Evolutionary conservation across 2,113 vertebrate species (phyloP).

Genomic region (Corythoichthys intestinalis): DNA sequence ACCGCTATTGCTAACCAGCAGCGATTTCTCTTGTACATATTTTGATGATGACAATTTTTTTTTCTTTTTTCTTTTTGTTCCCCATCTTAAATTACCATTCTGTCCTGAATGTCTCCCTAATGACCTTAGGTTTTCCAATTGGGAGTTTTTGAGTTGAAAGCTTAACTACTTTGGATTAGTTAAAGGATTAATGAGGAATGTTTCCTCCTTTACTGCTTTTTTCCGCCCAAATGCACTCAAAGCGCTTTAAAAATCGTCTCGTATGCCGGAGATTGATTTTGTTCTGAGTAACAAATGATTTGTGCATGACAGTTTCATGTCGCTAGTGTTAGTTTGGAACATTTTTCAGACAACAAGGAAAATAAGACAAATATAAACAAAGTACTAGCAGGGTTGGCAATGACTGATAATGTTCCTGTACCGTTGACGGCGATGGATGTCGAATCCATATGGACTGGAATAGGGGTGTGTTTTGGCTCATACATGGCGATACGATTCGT

Average conservation of each 20-base stretch:
- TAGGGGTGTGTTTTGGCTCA: too few relatives aligned
- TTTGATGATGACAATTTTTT: neutral
- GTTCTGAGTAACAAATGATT: neutral
- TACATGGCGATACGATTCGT: too few relatives aligned
- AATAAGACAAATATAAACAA: too few relatives aligned
- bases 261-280: neutral
- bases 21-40: slow-evolving; percentile 32
- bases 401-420: too few relatives aligned
- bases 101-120: neutral
- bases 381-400: too few relatives aligned
- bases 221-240: neutral
- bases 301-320: neutral
- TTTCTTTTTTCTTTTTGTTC: neutral
- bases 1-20: slow-evolving; percentile 36
- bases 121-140: neutral
- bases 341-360: too few relatives aligned
- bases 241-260: neutral
- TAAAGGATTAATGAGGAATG: neutral
- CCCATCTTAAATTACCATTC: neutral
- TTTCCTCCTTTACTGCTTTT: neutral
- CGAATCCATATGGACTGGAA: too few relatives aligned
- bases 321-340: neutral
- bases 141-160: neutral
- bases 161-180: neutral
- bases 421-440: too few relatives aligned